Conservation (phyloP, 2,888 invertebrate species). For the Tenthredo mesomela region DNA sequence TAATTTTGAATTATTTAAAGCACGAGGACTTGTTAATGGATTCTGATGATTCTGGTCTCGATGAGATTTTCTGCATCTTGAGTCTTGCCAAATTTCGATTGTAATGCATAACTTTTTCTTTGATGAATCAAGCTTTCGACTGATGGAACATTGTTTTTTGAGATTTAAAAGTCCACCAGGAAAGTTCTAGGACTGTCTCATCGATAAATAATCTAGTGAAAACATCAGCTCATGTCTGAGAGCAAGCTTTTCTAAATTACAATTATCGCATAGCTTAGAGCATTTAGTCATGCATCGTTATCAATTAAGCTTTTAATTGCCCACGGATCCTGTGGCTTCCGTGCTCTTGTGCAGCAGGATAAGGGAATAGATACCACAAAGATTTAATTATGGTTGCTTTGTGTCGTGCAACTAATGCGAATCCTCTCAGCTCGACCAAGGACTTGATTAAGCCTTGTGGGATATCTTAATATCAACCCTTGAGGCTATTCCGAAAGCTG, state of each 20-base stretch:
- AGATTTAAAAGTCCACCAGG: no score
- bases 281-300: neutral
- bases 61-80: no score
- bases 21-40: no score
- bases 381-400: constrained; percentile 59
- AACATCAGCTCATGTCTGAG: neutral
- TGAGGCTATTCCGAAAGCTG: constrained; percentile 58
- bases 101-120: no score
- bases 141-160: no score
- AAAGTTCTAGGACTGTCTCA: no score
- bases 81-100: no score
- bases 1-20: no score
- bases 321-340: constrained; percentile 54
- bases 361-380: constrained; percentile 54
- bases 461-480: constrained; percentile 62
- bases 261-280: neutral
- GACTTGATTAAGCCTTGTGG: constrained; percentile 62
- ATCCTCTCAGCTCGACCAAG: constrained; percentile 15
- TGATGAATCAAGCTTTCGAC: no score
- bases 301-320: constrained; percentile 61
- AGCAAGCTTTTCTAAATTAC: neutral
- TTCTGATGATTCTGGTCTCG: no score
- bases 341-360: constrained; percentile 32
- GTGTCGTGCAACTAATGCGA: neutral
- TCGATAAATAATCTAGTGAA: neutral